A percentile compares a stretch with the other conserved stretches of the same genome.
phyloP scores from a whole-genome alignment of 2,797 vertebrate genomes.

The Natrix natrix region DNA sequence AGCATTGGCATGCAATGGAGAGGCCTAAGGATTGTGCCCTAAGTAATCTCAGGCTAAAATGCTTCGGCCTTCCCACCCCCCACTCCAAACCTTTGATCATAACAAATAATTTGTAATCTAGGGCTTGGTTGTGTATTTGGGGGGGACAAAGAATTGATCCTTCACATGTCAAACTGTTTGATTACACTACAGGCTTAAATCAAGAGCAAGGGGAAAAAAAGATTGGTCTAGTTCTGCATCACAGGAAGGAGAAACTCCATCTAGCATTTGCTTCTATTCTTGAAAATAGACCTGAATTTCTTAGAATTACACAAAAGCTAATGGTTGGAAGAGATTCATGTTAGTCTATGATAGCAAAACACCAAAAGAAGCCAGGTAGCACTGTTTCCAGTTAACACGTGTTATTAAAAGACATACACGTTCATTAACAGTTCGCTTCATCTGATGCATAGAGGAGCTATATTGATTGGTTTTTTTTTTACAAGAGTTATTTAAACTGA shows the following conservation, averaged over 20 bases:
- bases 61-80: not conserved
- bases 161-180: not conserved
- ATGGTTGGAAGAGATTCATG: not conserved
- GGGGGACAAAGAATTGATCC: not conserved
- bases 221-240: not conserved
- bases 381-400: not conserved
- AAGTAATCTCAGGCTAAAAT: not conserved
- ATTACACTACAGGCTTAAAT: not conserved
- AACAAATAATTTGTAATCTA: not conserved
- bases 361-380: not conserved
- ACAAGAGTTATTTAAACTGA: not conserved
- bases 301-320: not conserved
- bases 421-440: not conserved
- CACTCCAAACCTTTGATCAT: not conserved
- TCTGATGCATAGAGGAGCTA: not conserved
- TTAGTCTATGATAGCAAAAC: not conserved
- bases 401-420: not conserved
- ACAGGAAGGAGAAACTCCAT: not conserved
- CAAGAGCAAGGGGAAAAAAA: not conserved
- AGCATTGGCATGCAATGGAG: not conserved
- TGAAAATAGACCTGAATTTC: not conserved
- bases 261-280: not conserved
- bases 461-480: not conserved
- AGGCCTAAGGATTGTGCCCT: not conserved
- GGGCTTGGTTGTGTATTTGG: too few relatives aligned